These are phyloP conservation scores for Melanogrammus aeglefinus DNA, from an alignment of 2,797 vertebrate species.

Conservation along the genomic window DNA sequence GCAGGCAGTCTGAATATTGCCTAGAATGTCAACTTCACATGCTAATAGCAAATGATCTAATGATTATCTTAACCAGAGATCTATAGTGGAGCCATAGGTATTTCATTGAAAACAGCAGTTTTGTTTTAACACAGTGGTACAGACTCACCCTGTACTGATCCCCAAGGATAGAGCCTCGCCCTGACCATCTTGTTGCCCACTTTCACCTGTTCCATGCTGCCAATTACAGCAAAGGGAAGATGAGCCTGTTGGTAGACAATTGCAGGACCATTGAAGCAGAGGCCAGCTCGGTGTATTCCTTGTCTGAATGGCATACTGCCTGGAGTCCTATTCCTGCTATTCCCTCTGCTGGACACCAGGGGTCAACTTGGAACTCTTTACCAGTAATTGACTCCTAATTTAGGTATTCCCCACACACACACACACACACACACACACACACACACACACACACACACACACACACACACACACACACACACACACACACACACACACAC, in stretches of 20 bases:
- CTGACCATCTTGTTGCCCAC: conserved; percentile 94
- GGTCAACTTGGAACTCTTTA: no score
- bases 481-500: no score
- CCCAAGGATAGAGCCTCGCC: conserved; percentile 96
- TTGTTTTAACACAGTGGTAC: background rate
- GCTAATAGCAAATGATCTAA: no score
- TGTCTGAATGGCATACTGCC: background rate
- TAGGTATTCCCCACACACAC: no score
- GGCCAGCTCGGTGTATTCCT: background rate
- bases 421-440: no score
- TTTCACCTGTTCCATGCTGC: conserved; percentile 92
- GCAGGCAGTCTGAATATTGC: background rate
- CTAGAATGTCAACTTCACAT: background rate
- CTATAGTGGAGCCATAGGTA: background rate
- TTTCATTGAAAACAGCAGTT: conserved; percentile 4
- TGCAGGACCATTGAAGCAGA: background rate
- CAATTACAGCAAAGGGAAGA: conserved; percentile 94
- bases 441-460: no score
- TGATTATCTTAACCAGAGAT: background rate
- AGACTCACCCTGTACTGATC: conserved; percentile 92
- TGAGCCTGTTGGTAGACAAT: conserved; percentile 74
- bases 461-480: no score
- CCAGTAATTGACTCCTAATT: no score
- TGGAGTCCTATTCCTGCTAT: no score
- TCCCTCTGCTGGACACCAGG: background rate